Evolutionary conservation across 2,888 invertebrate genomes (phyloP).

Genomic region (Sacculina carcini): DNA sequence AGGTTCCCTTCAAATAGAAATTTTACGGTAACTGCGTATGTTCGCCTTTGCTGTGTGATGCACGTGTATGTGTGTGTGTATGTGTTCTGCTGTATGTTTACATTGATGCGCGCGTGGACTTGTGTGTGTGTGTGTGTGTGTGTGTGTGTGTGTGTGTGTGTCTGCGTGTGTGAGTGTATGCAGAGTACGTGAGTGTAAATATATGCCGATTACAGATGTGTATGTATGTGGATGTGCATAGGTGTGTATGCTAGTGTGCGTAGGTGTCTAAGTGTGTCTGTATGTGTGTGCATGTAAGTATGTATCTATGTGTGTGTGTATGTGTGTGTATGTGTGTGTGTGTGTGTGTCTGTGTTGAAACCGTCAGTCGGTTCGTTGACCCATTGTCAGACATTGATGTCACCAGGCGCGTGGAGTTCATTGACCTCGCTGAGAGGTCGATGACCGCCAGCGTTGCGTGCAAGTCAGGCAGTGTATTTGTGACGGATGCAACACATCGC

Average conservation of each 20-base stretch:
- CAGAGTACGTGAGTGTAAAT: not conserved
- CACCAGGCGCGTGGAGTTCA: too few relatives aligned
- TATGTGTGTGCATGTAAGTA: not conserved
- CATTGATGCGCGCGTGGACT: not conserved
- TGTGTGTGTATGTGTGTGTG: not conserved
- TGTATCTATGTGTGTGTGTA: not conserved
- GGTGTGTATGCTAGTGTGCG: not conserved
- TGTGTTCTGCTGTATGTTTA: not conserved
- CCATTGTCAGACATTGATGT: too few relatives aligned
- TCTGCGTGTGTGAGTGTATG: not conserved
- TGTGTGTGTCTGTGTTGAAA: not conserved
- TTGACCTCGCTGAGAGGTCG: too few relatives aligned
- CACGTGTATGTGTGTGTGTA: not conserved
- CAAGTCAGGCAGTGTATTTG: too few relatives aligned
- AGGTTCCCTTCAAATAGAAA: too few relatives aligned
- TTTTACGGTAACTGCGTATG: not conserved
- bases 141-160: not conserved
- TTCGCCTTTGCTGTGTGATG: not conserved
- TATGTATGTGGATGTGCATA: not conserved
- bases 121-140: not conserved
- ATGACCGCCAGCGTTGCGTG: too few relatives aligned
- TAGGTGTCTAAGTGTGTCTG: not conserved
- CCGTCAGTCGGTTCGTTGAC: too few relatives aligned
- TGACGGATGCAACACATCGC: too few relatives aligned
- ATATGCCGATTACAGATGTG: not conserved